Evolutionary conservation across 1,140 invertebrate species (phyloP), one percentile per base, ranked within the genome.

Genomic region (Vanessa atalanta): DNA sequence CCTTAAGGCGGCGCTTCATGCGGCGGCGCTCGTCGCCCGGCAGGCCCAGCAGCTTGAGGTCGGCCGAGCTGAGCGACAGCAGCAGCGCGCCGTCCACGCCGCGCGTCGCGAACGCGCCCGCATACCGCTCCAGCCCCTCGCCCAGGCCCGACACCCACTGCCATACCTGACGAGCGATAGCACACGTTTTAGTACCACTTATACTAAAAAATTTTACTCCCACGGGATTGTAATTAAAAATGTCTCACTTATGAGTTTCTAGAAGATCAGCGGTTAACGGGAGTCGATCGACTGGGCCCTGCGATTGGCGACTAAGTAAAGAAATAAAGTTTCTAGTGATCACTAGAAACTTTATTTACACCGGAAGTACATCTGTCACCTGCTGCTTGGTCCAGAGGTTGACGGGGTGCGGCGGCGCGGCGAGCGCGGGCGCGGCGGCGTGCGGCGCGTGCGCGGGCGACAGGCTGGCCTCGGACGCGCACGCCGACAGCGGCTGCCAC

Each of bases 1-100:
- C 97, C 93, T 98, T 98, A 57, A 98, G 94, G 85, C 97, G 97
- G 60, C 97, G 95, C 89, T 98, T 98, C 76, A 98, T 93, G 72
- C 96, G 94, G 71, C 95, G 94, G 77, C 98, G 97, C 81, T 98
- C 97, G 86, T 98, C 97, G 60, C 97, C 96, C 61, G 93, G 94
- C 47, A 98, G 95, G 31, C 97, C 97, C 50, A 98, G 93, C 72
- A 95, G 94, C 94, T 99, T 99, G 50, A 99, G 94, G 90, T 98
- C 97, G 20, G 96, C 95, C 1, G 97, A 97, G 83, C 98, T 97
- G 37, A 99, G 93, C 73, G 96, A 94, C 31, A 99, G 88, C 23
- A 99, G 93, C 61, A 96, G 95, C 26, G 95, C 94, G 12, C 98
- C 98, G 84, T 96, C 96, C 47, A 99, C 96, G 79, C 96, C 95